Evolutionary conservation across 2,113 vertebrate species (phyloP).

Genomic region (Mixornis gularis): DNA sequence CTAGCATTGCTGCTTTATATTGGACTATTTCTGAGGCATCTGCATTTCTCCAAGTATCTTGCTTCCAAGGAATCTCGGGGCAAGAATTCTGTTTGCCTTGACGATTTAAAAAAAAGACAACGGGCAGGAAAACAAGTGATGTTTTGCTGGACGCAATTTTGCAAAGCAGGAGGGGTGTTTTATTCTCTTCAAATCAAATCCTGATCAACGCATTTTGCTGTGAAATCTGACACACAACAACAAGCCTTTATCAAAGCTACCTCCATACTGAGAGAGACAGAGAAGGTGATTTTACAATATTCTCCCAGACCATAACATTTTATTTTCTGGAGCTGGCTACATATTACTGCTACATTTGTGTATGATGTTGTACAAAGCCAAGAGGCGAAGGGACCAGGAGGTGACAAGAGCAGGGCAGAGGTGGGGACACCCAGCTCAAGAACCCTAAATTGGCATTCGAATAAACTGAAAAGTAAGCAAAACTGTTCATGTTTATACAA

Average conservation of each 20-base stretch:
- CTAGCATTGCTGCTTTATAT: neutral
- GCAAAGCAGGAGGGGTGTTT: neutral
- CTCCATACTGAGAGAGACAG: neutral
- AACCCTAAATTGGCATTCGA: neutral
- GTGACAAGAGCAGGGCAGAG: neutral
- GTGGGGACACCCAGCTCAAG: neutral
- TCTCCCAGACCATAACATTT: neutral
- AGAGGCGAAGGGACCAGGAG: neutral
- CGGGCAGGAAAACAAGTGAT: neutral
- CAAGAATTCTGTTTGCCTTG: neutral
- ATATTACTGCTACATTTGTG: neutral
- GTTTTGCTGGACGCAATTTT: neutral
- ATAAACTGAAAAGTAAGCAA: constrained; percentile 59
- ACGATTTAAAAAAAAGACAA: neutral
- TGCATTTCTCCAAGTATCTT: neutral
- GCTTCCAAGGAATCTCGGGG: neutral
- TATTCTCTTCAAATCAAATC: neutral
- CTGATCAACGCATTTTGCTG: neutral
- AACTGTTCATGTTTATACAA: constrained; percentile 51
- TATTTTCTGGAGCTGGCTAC: neutral
- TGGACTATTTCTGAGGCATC: neutral
- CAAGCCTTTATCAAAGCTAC: neutral
- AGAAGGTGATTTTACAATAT: neutral
- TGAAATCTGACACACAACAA: neutral
- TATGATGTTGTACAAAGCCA: neutral